Conservation (phyloP, 2,797 vertebrate genomes). For the Mastacembelus armatus region DNA sequence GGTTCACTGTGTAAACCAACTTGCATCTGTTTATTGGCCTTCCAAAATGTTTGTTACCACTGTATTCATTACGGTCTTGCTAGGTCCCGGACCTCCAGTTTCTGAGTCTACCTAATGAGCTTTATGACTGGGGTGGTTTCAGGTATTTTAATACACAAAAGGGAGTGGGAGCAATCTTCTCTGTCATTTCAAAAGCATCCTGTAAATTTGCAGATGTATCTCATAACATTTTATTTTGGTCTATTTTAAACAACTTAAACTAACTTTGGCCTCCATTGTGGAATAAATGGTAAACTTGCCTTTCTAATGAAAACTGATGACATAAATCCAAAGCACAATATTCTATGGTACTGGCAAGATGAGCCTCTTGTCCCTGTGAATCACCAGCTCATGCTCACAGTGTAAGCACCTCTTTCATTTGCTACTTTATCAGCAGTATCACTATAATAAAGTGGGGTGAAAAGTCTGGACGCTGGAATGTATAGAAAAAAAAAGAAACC, state of each 20-base stretch:
- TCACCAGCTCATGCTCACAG: too few relatives aligned
- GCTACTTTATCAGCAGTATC: slow-evolving; percentile 13
- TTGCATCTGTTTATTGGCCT: slow-evolving; percentile 87
- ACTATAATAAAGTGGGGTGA: slow-evolving; percentile 15
- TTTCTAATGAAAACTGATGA: slow-evolving; percentile 6
- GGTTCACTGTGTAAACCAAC: slow-evolving; percentile 89
- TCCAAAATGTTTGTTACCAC: slow-evolving; percentile 88
- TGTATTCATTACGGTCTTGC: slow-evolving; percentile 82
- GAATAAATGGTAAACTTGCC: background rate
- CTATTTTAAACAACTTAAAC: background rate
- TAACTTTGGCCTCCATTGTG: background rate
- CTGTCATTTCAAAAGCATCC: slow-evolving; percentile 15
- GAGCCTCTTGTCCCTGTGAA: too few relatives aligned
- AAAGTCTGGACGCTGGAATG: slow-evolving; percentile 58
- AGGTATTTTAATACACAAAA: slow-evolving; percentile 39
- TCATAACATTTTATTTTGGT: background rate
- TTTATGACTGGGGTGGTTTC: slow-evolving; percentile 16
- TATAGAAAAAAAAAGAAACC: slow-evolving; percentile 32
- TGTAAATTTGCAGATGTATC: background rate
- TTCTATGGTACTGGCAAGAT: background rate
- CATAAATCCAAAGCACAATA: slow-evolving; percentile 4
- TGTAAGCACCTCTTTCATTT: slow-evolving; percentile 26
- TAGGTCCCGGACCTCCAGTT: slow-evolving; percentile 64
- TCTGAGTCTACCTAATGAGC: slow-evolving; percentile 40
- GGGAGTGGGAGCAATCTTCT: background rate